phyloP scores from a whole-genome alignment of 2,113 vertebrate genomes.

The Sapajus apella region DNA sequence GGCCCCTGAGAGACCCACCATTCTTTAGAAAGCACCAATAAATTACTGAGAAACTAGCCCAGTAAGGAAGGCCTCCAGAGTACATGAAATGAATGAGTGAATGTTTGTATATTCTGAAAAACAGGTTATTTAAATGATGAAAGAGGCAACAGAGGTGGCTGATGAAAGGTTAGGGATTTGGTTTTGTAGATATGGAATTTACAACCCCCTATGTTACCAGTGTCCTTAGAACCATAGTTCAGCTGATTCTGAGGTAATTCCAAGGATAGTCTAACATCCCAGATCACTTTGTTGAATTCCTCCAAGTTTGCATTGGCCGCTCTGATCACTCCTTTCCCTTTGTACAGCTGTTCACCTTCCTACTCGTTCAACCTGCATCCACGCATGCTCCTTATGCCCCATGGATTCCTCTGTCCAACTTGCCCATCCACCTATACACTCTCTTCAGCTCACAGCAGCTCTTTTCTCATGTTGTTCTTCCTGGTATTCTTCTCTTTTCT shows the following conservation, averaged over 20 bases:
- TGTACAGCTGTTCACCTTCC: background rate
- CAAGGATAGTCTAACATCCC: background rate
- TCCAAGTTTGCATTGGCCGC: background rate
- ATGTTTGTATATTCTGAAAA: background rate
- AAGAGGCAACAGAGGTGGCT: background rate
- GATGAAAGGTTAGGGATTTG: background rate
- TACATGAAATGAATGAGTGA: background rate
- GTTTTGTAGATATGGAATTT: background rate
- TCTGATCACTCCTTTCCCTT: fast-evolving
- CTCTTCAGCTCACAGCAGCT: background rate
- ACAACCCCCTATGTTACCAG: background rate
- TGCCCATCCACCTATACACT: too few relatives aligned
- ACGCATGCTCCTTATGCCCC: background rate
- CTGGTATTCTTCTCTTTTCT: background rate
- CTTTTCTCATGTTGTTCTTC: background rate
- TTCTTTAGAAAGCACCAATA: background rate
- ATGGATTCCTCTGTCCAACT: background rate
- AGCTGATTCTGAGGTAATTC: background rate
- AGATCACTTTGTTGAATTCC: background rate
- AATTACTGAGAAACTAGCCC: background rate
- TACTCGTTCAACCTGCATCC: fast-evolving
- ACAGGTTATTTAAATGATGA: background rate
- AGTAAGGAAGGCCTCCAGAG: background rate
- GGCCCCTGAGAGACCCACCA: background rate
- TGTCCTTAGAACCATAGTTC: background rate